A percentile compares a stretch with the other conserved stretches of the same genome.
Conservation (phyloP, 2,113 vertebrate genomes). For the Hassar affinis region DNA sequence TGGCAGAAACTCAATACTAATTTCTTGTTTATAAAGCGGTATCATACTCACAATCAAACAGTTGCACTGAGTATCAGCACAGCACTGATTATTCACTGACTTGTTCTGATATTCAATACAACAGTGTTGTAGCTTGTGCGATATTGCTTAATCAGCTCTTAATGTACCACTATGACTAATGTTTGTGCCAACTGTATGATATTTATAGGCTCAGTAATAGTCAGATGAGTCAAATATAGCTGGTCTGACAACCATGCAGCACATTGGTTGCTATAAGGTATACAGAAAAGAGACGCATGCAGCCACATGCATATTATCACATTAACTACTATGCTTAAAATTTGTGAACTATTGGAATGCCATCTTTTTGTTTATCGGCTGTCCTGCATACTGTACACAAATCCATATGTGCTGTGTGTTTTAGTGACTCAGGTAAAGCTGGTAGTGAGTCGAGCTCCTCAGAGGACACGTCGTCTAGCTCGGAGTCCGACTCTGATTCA, state of each 20-base stretch:
- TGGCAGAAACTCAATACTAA: no score
- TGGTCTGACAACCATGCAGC: not conserved
- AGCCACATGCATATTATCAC: not conserved
- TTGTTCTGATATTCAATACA: no score
- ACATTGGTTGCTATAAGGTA: not conserved
- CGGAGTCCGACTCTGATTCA: constrained; percentile 69
- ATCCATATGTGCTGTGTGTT: constrained; percentile 47
- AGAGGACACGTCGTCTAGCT: constrained; percentile 76
- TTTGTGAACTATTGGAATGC: not conserved
- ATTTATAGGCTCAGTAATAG: not conserved
- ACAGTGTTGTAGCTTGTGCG: not conserved
- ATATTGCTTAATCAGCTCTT: not conserved
- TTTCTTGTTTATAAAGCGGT: no score
- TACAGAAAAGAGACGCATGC: not conserved
- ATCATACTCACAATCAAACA: no score
- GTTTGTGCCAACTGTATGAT: not conserved
- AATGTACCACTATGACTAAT: not conserved
- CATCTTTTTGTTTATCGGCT: not conserved
- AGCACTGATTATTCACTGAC: no score
- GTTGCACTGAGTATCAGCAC: no score
- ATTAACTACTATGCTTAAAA: not conserved
- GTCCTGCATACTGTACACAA: constrained; percentile 43
- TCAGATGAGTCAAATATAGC: not conserved
- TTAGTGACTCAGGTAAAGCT: constrained; percentile 64
- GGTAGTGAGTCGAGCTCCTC: constrained; percentile 67